Percentiles rank a stretch among this genome's conserved stretches.
These are phyloP conservation scores for Balanococcus diminutus DNA, from an alignment of 2,888 invertebrate genomes.

Conservation along the genomic window DNA sequence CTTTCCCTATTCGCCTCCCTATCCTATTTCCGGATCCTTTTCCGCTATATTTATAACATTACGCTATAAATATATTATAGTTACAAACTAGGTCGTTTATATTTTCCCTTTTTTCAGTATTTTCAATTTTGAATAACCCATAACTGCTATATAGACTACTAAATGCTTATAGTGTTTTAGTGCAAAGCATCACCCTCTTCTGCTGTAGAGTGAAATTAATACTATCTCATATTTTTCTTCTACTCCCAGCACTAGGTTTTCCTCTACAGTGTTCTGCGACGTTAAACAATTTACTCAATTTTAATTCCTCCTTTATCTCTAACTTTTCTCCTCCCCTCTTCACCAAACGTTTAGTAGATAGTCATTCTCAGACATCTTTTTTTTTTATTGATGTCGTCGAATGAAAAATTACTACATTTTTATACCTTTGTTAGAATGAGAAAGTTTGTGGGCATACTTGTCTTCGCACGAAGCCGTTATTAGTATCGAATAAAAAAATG, in stretches of 20 bases:
- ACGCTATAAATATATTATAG: not conserved
- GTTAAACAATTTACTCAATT: not conserved
- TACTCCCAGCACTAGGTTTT: not conserved
- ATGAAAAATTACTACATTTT: too few relatives aligned
- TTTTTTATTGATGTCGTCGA: not conserved
- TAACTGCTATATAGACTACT: not conserved
- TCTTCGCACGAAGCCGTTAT: too few relatives aligned
- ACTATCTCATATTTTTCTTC: not conserved
- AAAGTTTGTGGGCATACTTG: too few relatives aligned
- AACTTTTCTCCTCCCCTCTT: not conserved
- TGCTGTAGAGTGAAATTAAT: not conserved
- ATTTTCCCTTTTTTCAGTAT: not conserved
- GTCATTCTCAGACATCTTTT: not conserved
- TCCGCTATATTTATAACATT: not conserved
- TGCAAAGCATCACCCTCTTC: not conserved
- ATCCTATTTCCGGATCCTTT: not conserved
- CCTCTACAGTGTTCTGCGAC: not conserved
- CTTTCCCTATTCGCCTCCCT: not conserved
- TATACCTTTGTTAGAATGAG: too few relatives aligned
- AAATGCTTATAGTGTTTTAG: not conserved
- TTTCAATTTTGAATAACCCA: not conserved
- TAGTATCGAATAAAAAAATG: too few relatives aligned
- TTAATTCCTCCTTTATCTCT: not conserved
- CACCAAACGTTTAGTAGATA: too few relatives aligned
- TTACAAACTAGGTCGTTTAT: not conserved